Percentiles rank a stretch among this genome's conserved stretches.
phyloP scores from a whole-genome alignment of 1,140 invertebrate genomes.

The Meloidogyne floridensis region DNA sequence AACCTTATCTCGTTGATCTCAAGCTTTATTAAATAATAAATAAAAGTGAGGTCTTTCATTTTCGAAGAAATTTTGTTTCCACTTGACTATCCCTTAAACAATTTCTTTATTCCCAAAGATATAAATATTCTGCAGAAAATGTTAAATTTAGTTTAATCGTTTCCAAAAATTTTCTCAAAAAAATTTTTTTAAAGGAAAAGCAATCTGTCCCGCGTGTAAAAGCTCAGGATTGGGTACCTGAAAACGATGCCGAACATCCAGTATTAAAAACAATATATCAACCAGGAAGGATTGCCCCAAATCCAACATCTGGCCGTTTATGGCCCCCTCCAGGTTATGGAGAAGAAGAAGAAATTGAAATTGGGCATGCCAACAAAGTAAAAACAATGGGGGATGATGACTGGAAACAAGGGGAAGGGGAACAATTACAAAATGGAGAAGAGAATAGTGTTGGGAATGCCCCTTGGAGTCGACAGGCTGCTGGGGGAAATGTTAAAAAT shows the following conservation, averaged over 20 bases:
- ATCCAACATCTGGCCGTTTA: conserved; percentile 18
- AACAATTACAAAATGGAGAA: conserved; percentile 14
- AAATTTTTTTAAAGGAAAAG: background rate
- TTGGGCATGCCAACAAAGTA: conserved; percentile 29
- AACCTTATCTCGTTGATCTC: no score
- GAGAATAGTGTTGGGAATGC: conserved; percentile 33
- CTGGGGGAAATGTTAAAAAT: conserved; percentile 38
- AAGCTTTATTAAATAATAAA: no score
- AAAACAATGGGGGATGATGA: conserved; percentile 15
- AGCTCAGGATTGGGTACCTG: conserved; percentile 53
- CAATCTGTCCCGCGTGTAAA: conserved; percentile 47
- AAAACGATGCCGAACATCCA: conserved; percentile 50
- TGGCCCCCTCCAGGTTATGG: conserved; percentile 53
- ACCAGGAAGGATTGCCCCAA: conserved; percentile 41
- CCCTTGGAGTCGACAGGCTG: conserved; percentile 35
- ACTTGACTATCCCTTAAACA: no score
- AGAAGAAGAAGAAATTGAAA: conserved; percentile 47
- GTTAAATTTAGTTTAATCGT: no score
- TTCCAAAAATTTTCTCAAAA: background rate
- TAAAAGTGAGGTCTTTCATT: no score
- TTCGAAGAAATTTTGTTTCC: no score
- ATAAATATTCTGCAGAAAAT: no score
- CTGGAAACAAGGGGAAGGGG: conserved; percentile 16
- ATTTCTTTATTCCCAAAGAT: no score
- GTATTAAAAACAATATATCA: conserved; percentile 48